Conservation (phyloP, 2,888 invertebrate genomes). For the Galerucella nymphaeae region DNA sequence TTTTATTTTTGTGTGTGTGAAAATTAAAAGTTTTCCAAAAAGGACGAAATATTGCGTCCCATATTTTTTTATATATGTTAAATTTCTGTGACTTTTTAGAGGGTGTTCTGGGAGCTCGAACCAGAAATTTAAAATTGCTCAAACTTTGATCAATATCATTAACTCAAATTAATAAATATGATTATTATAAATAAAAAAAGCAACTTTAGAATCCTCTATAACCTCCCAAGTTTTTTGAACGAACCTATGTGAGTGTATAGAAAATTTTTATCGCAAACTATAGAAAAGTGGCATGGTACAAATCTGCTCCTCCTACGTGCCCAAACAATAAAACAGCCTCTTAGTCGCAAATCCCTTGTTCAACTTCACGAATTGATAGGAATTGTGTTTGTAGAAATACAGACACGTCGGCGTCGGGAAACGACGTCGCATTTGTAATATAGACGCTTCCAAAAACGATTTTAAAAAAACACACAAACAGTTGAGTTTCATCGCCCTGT, state of each 20-base stretch:
- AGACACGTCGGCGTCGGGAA: slow-evolving; percentile 21
- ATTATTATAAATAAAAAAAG: too few species aligned
- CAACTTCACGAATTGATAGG: slow-evolving; percentile 53
- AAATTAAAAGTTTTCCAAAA: background rate
- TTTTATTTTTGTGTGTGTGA: background rate
- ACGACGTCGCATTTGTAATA: background rate
- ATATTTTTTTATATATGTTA: too few species aligned
- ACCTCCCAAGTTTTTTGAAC: too few species aligned
- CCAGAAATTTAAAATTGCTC: too few species aligned
- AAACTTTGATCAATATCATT: too few species aligned
- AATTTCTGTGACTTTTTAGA: too few species aligned
- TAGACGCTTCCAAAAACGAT: background rate
- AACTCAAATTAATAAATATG: too few species aligned
- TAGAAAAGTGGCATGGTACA: slow-evolving; percentile 37
- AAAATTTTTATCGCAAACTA: slow-evolving; percentile 6
- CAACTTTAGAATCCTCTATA: too few species aligned
- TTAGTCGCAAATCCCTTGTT: slow-evolving; percentile 57
- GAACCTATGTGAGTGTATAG: background rate
- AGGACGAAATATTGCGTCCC: too few species aligned
- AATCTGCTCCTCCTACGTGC: slow-evolving; percentile 58
- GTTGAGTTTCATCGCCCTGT: too few species aligned
- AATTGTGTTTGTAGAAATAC: slow-evolving; percentile 48
- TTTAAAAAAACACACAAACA: background rate
- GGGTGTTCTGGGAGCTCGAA: too few species aligned
- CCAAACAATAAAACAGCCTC: slow-evolving; percentile 56